A percentile compares a stretch with the other conserved stretches of the same genome.
phyloP scores from a whole-genome alignment of 2,888 invertebrate species.

The Hemistola chrysoprasaria region DNA sequence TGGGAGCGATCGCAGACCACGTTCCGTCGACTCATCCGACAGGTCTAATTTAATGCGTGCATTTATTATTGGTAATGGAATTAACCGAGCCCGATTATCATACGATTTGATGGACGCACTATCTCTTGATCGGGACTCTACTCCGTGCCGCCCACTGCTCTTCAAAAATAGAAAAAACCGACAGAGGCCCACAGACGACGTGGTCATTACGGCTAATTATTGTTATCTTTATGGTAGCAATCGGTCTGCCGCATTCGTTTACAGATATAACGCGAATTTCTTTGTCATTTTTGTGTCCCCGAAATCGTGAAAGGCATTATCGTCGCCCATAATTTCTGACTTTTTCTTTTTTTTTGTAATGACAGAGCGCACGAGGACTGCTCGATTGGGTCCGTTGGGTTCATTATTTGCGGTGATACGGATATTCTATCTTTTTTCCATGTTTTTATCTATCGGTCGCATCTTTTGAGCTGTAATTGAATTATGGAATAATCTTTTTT shows the following conservation, averaged over 20 bases:
- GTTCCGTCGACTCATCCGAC: constrained; percentile 78
- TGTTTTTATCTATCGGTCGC: constrained; percentile 48
- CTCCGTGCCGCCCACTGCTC: constrained; percentile 69
- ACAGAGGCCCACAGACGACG: constrained; percentile 57
- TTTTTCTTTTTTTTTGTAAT: constrained; percentile 59
- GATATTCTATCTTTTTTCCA: constrained; percentile 59
- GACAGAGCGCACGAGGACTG: constrained; percentile 55
- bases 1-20: constrained; percentile 64
- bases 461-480: constrained; percentile 50
- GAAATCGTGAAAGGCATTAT: constrained; percentile 48
- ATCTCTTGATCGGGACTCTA: constrained; percentile 63
- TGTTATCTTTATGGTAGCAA: constrained; percentile 79
- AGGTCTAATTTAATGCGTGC: constrained; percentile 80
- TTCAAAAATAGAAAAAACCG: constrained; percentile 49
- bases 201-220: constrained; percentile 78
- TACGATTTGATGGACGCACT: constrained; percentile 81
- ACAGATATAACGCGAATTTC: constrained; percentile 65
- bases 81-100: constrained; percentile 80
- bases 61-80: constrained; percentile 82
- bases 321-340: constrained; percentile 41
- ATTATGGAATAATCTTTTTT: constrained; percentile 45
- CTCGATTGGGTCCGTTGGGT: constrained; percentile 51
- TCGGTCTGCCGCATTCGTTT: constrained; percentile 67
- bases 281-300: constrained; percentile 60
- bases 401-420: constrained; percentile 79